Conservation (phyloP, 2,113 vertebrate species). For the Elephas maximus region DNA sequence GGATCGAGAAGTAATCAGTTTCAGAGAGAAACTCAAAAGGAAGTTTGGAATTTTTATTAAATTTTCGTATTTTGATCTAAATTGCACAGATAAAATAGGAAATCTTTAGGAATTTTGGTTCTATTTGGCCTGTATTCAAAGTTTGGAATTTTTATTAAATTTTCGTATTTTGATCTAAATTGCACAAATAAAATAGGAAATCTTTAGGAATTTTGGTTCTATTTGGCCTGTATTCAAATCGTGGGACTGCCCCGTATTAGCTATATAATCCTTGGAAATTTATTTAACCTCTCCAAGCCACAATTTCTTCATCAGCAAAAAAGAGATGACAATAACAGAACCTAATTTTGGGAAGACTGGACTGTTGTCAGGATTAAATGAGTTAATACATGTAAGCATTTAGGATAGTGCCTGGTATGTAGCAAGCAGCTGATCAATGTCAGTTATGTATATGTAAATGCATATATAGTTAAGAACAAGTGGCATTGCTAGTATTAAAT, state of each 20-base stretch:
- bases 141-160: not conserved
- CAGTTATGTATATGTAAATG: not conserved
- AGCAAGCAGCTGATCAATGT: not conserved
- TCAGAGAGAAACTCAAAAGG: not conserved
- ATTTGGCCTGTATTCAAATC: not conserved
- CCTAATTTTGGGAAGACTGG: not conserved
- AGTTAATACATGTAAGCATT: constrained; percentile 7
- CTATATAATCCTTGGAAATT: not conserved
- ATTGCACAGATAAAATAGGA: not conserved
- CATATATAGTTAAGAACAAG: not conserved
- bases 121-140: not conserved
- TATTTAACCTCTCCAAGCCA: not conserved
- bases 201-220: not conserved
- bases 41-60: not conserved
- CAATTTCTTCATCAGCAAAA: not conserved
- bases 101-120: not conserved
- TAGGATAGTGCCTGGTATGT: not conserved
- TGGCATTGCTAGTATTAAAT: not conserved
- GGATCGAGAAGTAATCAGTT: not conserved
- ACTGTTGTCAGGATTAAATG: not conserved
- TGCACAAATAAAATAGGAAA: not conserved
- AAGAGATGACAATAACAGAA: not conserved
- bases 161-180: not conserved
- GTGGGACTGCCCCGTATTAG: not conserved
- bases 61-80: not conserved